Evolutionary conservation across 37 sponge, comb jelly and placozoan genomes (phyloP), one percentile per base, ranked within the genome.

Genomic region (Eunapius fragilis): DNA sequence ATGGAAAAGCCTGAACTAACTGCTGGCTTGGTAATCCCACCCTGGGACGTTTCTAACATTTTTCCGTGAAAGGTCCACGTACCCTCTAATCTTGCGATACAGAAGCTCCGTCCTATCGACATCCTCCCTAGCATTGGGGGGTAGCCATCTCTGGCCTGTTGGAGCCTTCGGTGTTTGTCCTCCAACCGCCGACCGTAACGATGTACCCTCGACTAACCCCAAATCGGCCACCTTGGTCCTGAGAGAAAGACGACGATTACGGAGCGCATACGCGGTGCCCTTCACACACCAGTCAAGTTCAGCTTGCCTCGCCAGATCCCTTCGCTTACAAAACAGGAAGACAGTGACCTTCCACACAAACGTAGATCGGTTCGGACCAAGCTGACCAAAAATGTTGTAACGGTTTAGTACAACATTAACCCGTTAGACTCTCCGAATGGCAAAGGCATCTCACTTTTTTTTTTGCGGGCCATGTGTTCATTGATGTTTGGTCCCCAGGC

Each of bases 41-140:
- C n/a, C n/a, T n/a, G n/a, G n/a, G n/a, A n/a, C n/a, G n/a, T n/a
- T n/a, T n/a, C n/a, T n/a, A n/a, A n/a, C n/a, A n/a, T n/a, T n/a
- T n/a, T n/a, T n/a, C 2, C 28, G 47, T 25, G 70, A 48, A 48
- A 2, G 37, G 25, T 11, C 71, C 49, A 81, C 86, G 77, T 36
- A 92, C 93, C 93, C 86, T 86, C 93, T 76, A 49, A 92, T 48
- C 72, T 78, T 85, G 73, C 93, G 89, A 50, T 89, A 92, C n/a
- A 78, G 74, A 38, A 79, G 22, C 68, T 92, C 83, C n/a, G 58
- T 77, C 7, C 83, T 83, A 69, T 89, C 68, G 31, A 78, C 31
- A 25, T 50, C 48, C 68, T 85, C 87, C 25, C 87, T 85, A 78
- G 73, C 80, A 74, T 37, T 82, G 72, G 86, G 86, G 24, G 93